Percentiles rank a stretch among this genome's conserved stretches.
Evolutionary conservation across 2,113 vertebrate species (phyloP).

Genomic region (Oreotrochilus melanogaster): DNA sequence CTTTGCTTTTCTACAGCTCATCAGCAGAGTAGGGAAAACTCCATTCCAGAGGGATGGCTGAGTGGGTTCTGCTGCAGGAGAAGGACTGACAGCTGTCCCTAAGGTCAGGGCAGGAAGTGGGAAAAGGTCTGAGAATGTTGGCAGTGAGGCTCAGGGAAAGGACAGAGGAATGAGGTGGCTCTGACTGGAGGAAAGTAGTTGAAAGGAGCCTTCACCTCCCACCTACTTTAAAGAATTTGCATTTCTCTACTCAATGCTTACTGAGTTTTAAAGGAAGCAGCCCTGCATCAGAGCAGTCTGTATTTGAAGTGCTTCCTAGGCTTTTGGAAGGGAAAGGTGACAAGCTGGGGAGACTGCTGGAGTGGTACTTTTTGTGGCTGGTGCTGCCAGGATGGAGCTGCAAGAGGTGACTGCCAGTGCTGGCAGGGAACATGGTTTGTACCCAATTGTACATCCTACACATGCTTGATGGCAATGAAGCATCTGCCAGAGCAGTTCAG

Average conservation of each 20-base stretch:
- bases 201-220: neutral
- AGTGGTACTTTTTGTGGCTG: neutral
- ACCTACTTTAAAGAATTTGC: neutral
- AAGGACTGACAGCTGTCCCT: neutral
- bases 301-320: neutral
- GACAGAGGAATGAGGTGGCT: neutral
- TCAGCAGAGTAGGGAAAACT: neutral
- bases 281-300: neutral
- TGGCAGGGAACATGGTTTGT: neutral
- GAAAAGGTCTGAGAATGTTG: neutral
- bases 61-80: neutral
- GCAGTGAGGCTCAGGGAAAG: neutral
- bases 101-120: neutral
- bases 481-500: neutral
- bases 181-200: neutral
- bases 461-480: neutral
- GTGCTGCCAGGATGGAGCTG: neutral
- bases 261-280: neutral
- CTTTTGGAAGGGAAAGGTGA: neutral
- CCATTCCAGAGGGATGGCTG: fast-evolving
- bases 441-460: neutral
- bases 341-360: neutral
- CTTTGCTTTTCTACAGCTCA: neutral
- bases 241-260: neutral
- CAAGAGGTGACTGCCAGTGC: neutral